Evolutionary conservation across 2,888 invertebrate species (phyloP).

Genomic region (Leptura quadrifasciata): DNA sequence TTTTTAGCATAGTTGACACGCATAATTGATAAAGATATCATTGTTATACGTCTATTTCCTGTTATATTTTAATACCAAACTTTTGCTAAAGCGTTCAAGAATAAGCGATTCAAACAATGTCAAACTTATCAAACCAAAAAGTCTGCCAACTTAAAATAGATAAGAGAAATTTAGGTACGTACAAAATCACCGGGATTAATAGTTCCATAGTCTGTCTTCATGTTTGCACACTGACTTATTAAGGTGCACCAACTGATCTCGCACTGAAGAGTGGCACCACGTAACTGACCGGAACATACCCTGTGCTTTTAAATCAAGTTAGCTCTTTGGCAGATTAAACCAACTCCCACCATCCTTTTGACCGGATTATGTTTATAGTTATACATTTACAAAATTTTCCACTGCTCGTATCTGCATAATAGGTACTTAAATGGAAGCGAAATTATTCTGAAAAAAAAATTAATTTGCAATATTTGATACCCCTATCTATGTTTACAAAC

Average conservation of each 20-base stretch:
- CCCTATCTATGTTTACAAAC: background rate
- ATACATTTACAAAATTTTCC: background rate
- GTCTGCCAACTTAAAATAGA: background rate
- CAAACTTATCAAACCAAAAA: background rate
- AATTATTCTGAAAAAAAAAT: background rate
- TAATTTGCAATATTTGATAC: conserved; percentile 2
- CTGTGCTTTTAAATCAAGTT: background rate
- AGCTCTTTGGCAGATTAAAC: conserved; percentile 3
- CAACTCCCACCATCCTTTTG: conserved; percentile 22
- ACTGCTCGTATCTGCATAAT: background rate
- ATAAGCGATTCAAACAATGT: background rate
- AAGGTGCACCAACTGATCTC: conserved; percentile 17
- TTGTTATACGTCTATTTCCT: background rate
- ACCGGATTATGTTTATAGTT: conserved; percentile 9
- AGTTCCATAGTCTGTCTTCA: conserved; percentile 52
- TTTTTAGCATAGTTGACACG: too few species aligned
- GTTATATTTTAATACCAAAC: background rate
- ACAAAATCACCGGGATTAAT: conserved; percentile 48
- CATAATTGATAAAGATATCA: background rate
- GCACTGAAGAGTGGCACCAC: conserved; percentile 39
- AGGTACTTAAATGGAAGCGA: background rate
- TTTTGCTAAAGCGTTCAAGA: background rate
- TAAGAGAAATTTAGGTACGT: conserved; percentile 27
- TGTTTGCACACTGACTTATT: conserved; percentile 33
- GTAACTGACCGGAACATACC: conserved; percentile 39